Percentiles rank a stretch among this genome's conserved stretches.
Evolutionary conservation across 2,113 vertebrate genomes (phyloP).

Genomic region (Myrmecophaga tridactyla): DNA sequence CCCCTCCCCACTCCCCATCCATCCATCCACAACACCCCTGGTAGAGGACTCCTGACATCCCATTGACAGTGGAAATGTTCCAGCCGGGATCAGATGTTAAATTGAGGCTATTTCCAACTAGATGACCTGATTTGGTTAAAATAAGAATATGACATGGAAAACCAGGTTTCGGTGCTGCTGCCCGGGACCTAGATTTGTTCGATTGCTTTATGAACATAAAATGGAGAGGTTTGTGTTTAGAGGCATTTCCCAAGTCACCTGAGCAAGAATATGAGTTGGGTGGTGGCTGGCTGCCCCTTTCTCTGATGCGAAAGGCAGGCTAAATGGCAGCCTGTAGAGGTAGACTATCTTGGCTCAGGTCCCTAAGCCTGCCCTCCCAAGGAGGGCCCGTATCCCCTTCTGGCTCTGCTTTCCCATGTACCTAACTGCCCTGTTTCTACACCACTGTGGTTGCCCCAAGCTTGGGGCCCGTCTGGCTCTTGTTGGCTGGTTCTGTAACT

Average conservation of each 20-base stretch:
- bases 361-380: not conserved
- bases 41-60: not conserved
- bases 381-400: not conserved
- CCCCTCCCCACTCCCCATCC: accelerated
- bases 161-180: not conserved
- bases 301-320: not conserved
- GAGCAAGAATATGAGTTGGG: not conserved
- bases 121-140: not conserved
- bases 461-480: slow-evolving; percentile 21
- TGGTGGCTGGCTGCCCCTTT: not conserved
- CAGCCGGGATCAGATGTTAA: not conserved
- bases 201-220: not conserved
- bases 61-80: not conserved
- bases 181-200: not conserved
- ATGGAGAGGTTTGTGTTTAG: not conserved
- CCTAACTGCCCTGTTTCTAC: not conserved
- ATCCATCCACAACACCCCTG: accelerated
- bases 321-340: not conserved
- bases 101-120: not conserved
- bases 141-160: not conserved
- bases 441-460: slow-evolving; percentile 41
- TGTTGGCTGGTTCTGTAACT: slow-evolving; percentile 39
- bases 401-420: accelerated
- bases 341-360: not conserved
- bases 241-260: not conserved